A percentile compares a stretch with the other conserved stretches of the same genome.
These are phyloP conservation scores for Setophaga kirtlandii DNA, from an alignment of 2,113 vertebrate species.

Conservation along the genomic window DNA sequence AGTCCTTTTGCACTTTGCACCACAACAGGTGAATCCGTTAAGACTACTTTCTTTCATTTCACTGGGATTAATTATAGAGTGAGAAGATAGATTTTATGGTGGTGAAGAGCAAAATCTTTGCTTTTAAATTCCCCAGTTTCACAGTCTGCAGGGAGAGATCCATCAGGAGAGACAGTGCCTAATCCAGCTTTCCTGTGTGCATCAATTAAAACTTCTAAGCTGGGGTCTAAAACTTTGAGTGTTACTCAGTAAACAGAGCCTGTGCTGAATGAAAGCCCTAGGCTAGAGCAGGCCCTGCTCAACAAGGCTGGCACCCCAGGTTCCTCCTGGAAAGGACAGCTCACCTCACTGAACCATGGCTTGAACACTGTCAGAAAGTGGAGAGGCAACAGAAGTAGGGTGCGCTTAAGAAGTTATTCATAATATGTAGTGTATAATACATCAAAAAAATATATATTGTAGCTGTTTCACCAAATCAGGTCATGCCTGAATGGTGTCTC, in stretches of 20 bases:
- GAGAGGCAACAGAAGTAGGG: not conserved
- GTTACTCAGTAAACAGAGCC: not conserved
- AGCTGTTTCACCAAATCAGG: not conserved
- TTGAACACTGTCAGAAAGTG: not conserved
- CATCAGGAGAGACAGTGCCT: not conserved
- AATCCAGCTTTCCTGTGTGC: not conserved
- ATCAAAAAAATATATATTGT: not conserved
- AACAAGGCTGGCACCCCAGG: not conserved
- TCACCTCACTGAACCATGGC: not conserved
- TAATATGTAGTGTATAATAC: too few species aligned
- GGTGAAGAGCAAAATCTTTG: slow-evolving; percentile 1
- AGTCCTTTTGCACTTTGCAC: not conserved
- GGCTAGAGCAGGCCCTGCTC: not conserved
- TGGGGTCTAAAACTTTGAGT: not conserved
- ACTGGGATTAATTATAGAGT: slow-evolving; percentile 61
- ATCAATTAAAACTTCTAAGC: slow-evolving; percentile 21
- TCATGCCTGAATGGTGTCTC: not conserved
- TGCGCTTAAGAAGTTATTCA: not conserved
- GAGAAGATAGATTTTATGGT: not conserved
- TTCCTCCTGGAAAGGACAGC: not conserved
- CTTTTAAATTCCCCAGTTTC: not conserved
- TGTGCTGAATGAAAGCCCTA: not conserved
- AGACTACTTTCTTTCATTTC: slow-evolving; percentile 34
- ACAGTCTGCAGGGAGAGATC: not conserved
- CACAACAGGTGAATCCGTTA: not conserved